Conservation (phyloP, 2,888 invertebrate species). For the Apodemia mormo region DNA sequence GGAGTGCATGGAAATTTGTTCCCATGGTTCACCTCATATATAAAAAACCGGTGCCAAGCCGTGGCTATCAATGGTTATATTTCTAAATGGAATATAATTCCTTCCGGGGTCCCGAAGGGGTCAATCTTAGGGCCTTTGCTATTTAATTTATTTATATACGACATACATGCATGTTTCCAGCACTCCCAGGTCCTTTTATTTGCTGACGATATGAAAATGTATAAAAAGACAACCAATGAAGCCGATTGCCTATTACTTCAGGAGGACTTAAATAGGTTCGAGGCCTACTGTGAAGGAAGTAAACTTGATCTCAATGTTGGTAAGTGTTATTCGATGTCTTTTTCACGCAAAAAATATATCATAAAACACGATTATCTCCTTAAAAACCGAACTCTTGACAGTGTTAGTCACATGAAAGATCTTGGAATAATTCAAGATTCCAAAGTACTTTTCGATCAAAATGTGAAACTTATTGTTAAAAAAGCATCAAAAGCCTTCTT, state of each 20-base stretch:
- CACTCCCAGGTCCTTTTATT: too few relatives aligned
- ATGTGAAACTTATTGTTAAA: neutral
- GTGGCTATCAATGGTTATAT: neutral
- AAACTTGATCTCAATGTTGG: neutral
- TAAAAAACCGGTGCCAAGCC: conserved; percentile 3
- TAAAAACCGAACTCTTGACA: neutral
- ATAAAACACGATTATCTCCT: neutral
- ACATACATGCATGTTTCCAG: too few relatives aligned
- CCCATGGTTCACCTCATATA: conserved; percentile 28
- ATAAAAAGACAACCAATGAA: too few relatives aligned
- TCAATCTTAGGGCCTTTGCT: neutral
- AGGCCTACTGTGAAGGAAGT: neutral
- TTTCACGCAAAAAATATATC: neutral
- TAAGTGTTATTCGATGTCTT: neutral
- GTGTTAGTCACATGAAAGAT: neutral
- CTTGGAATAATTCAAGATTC: neutral
- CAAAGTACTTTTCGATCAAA: neutral
- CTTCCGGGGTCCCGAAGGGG: neutral
- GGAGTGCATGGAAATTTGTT: conserved; percentile 25
- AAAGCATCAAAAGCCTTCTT: neutral
- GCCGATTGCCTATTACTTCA: neutral
- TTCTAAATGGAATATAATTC: neutral
- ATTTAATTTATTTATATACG: neutral
- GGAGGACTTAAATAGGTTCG: neutral
- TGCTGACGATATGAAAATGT: too few relatives aligned